A percentile compares a stretch with the other conserved stretches of the same genome.
These are phyloP conservation scores for Heliconius hermathena DNA, from an alignment of 1,140 invertebrate species.

Conservation along the genomic window DNA sequence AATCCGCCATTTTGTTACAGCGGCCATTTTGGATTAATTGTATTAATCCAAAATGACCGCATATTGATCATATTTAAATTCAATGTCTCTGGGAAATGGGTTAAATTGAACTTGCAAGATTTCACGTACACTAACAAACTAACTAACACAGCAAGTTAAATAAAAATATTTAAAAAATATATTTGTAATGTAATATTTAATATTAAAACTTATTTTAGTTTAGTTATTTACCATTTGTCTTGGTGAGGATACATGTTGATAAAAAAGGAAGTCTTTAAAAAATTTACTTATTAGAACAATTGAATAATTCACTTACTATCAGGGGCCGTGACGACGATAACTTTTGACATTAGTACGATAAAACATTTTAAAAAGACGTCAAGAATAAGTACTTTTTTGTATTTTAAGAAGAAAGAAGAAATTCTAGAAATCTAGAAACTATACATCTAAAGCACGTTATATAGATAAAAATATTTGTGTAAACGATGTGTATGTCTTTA, in stretches of 20 bases:
- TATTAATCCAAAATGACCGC: too few relatives aligned
- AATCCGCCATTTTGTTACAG: too few relatives aligned
- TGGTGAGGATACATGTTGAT: constrained; percentile 8
- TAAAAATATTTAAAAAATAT: too few relatives aligned
- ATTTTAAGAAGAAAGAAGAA: too few relatives aligned
- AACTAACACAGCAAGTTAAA: too few relatives aligned
- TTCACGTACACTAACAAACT: too few relatives aligned
- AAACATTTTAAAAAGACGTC: constrained; percentile 1
- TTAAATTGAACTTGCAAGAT: too few relatives aligned
- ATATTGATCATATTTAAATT: too few relatives aligned
- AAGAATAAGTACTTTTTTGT: background rate
- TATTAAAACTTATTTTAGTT: background rate
- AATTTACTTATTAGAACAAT: constrained; percentile 35
- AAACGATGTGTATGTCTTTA: background rate
- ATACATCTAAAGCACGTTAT: too few relatives aligned
- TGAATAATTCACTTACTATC: constrained; percentile 29
- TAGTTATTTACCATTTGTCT: background rate
- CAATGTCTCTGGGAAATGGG: too few relatives aligned
- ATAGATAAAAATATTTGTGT: background rate
- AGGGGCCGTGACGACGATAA: constrained; percentile 19
- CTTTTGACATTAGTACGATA: constrained; percentile 34
- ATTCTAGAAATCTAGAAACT: background rate
- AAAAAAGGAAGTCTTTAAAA: constrained; percentile 35
- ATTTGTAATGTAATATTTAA: too few relatives aligned
- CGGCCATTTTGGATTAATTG: too few relatives aligned